Base-by-base conservation (phyloP, 2,113 vertebrate species). In the Poeciliopsis occidentalis region DNA sequence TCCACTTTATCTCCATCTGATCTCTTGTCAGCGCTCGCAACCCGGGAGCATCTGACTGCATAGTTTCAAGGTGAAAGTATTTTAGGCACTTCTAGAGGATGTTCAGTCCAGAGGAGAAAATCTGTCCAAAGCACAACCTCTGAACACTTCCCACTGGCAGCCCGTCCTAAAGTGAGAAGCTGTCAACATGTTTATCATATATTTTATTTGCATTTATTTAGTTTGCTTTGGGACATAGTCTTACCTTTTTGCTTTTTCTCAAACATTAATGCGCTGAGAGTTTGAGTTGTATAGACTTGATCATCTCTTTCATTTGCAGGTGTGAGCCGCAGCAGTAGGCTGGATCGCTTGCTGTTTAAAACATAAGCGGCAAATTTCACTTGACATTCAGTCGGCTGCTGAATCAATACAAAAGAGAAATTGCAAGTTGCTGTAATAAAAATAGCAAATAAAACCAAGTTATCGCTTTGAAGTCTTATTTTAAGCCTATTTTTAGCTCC, bases 401-500 rank as follows among this genome's bases (percentile, higher is more conserved):
- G 39, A 29, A 62, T 44, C 17, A 31, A 41, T 12, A 63, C 27
- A 70, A 34, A 71, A 39, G 30, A 37, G 17, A 87, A 75, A 69
- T 15, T 2, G 10, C 4, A 31, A 12, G 17, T 61, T 24, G 61
- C 70, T 44, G 30, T 74, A 63, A 71, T 1, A 31, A 63, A 30
- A 86, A 75, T 61, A 69, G 76, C 83, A 78, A 77, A 65, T 75
- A 61, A 41, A 84, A 71, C 34, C 47, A 30, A 65, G 51, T 51
- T 54, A 34, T 57, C 76, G 76, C 83, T 85, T 91, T 90, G 81
- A 82, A 34, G 69, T 79, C n/a, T 85, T 83, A 73, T 87, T 80
- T 82, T 71, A 86, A 89, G 76, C 82, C 68, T 84, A 75, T 83
- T 70, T 79, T 69, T 60, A 41, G 74, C 19, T 77, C 63, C 26